A percentile compares a stretch with the other conserved stretches of the same genome.
These are phyloP conservation scores for Rutilus rutilus DNA, from an alignment of 2,113 vertebrate species.

Conservation along the genomic window DNA sequence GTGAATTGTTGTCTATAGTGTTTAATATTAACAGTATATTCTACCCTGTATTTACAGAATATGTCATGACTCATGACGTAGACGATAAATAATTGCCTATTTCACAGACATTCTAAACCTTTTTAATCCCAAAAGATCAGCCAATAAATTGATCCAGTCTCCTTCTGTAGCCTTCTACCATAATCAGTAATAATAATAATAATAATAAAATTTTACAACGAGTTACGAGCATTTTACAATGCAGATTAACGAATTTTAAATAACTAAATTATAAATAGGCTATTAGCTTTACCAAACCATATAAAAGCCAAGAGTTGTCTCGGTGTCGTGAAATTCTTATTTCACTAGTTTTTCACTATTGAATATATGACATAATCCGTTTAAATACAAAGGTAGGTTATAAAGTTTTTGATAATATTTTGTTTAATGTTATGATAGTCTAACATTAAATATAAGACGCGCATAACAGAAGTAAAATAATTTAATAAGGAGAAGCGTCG, in stretches of 20 bases:
- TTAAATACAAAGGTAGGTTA: not conserved
- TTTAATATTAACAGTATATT: not conserved
- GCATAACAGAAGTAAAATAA: not conserved
- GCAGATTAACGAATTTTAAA: not conserved
- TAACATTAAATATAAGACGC: not conserved
- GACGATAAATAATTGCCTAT: not conserved
- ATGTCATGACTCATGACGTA: too few species aligned
- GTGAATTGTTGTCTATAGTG: not conserved
- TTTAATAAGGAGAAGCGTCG: not conserved
- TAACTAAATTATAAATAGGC: not conserved
- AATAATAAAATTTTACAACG: not conserved
- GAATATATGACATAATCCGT: not conserved
- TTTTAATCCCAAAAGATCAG: not conserved
- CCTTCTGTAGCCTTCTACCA: not conserved
- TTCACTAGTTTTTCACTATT: not conserved
- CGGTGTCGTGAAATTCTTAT: not conserved
- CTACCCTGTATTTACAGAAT: not conserved
- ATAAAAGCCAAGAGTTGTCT: not conserved
- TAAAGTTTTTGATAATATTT: not conserved
- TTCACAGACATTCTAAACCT: not conserved
- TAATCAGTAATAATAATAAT: not conserved
- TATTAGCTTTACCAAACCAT: not conserved
- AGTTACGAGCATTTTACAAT: too few species aligned
- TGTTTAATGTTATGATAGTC: not conserved
- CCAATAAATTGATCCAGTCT: not conserved